Evolutionary conservation across 2,113 vertebrate genomes (phyloP).

Genomic region (Plotosus lineatus): DNA sequence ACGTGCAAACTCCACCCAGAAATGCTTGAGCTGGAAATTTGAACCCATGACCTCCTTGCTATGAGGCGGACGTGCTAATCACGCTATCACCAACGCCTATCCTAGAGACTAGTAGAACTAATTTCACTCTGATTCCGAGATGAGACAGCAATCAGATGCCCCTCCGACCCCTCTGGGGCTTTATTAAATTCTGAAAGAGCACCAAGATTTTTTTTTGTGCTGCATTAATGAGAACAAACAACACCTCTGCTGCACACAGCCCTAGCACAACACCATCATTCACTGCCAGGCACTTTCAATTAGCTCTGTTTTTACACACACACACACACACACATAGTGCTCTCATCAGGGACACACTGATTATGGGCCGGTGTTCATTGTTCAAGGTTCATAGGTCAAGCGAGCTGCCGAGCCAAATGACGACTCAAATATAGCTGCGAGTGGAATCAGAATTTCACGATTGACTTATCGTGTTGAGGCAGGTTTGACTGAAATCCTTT

Average conservation of each 20-base stretch:
- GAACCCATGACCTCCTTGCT: no score
- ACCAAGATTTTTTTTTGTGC: neutral
- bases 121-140: neutral
- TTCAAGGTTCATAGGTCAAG: neutral
- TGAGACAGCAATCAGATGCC: neutral
- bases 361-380: neutral
- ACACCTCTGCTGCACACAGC: constrained; percentile 2
- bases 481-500: constrained; percentile 43
- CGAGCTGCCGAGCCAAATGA: constrained; percentile 11
- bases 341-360: constrained; percentile 36
- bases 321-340: constrained; percentile 4
- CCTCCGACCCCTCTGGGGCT: neutral
- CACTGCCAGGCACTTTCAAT: neutral
- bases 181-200: constrained; percentile 9
- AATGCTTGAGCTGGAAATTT: no score
- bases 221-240: constrained; percentile 51
- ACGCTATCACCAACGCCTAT: no score
- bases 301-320: constrained; percentile 23
- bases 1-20: no score
- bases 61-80: no score
- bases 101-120: no score
- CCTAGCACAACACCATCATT: neutral
- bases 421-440: constrained; percentile 54
- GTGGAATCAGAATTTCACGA: constrained; percentile 20
- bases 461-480: constrained; percentile 32